Percentiles rank a stretch among this genome's conserved stretches.
These are phyloP conservation scores for Metacarcinus magister DNA, from an alignment of 2,888 invertebrate species.

Conservation along the genomic window DNA sequence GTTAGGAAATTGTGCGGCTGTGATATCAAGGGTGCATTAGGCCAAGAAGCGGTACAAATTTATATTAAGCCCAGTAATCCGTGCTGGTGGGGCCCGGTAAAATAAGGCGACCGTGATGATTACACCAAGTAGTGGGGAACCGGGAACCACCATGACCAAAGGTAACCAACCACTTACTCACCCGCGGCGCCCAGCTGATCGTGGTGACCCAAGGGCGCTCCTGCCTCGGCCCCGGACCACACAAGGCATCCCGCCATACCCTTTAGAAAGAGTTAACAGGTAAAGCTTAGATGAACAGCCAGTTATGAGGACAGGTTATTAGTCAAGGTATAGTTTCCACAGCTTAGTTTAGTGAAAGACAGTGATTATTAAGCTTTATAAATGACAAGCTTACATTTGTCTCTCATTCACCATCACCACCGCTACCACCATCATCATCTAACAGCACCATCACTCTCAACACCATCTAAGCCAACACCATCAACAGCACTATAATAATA, in stretches of 20 bases:
- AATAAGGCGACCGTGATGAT: conserved; percentile 30
- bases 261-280: not conserved
- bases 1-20: conserved; percentile 71
- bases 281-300: too few species aligned
- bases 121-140: not conserved
- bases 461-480: not conserved
- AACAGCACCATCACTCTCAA: not conserved
- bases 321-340: too few species aligned
- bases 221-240: conserved; percentile 40
- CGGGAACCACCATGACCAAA: conserved; percentile 35
- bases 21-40: conserved; percentile 68
- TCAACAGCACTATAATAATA: not conserved
- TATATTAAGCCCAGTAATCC: conserved; percentile 32
- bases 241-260: not conserved
- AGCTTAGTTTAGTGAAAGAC: too few species aligned
- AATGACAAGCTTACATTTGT: not conserved
- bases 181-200: conserved; percentile 35
- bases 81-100: not conserved
- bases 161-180: conserved; percentile 9
- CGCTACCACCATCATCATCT: not conserved
- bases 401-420: not conserved
- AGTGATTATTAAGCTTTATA: too few species aligned
- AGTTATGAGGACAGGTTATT: too few species aligned
- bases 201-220: not conserved
- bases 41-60: conserved; percentile 44